Percentiles rank a stretch among this genome's conserved stretches.
Evolutionary conservation across 2,888 invertebrate species (phyloP).

Genomic region (Chrysolina oricalcia): DNA sequence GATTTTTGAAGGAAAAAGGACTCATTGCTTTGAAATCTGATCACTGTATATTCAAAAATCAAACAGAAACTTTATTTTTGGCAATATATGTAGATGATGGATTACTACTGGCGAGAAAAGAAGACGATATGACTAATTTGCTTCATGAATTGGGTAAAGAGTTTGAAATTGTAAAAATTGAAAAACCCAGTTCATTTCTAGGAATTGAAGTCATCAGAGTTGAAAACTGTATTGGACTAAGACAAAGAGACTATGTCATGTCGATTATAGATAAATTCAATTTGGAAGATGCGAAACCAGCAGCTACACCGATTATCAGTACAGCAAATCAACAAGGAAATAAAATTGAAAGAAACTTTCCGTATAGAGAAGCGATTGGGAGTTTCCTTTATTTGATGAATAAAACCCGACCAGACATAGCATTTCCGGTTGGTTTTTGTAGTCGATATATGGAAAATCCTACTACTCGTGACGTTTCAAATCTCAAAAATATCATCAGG

Average conservation of each 20-base stretch:
- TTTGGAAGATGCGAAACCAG: neutral
- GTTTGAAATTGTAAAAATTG: conserved; percentile 30
- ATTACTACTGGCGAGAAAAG: conserved; percentile 26
- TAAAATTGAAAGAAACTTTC: neutral
- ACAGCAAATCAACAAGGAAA: neutral
- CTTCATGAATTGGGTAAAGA: conserved; percentile 23
- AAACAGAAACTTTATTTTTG: conserved; percentile 30
- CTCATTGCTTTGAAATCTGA: conserved; percentile 27
- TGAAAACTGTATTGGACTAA: neutral
- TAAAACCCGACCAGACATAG: too few relatives aligned
- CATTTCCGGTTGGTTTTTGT: too few relatives aligned
- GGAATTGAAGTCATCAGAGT: conserved; percentile 37
- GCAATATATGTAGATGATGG: conserved; percentile 51
- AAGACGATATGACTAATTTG: conserved; percentile 30
- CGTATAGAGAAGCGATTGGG: conserved; percentile 13
- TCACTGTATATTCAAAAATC: conserved; percentile 42
- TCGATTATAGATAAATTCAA: neutral
- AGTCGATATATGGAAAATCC: too few relatives aligned
- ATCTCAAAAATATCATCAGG: too few relatives aligned
- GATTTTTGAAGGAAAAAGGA: conserved; percentile 35
- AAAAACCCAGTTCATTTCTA: conserved; percentile 34
- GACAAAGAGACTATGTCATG: conserved; percentile 41
- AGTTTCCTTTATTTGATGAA: too few relatives aligned
- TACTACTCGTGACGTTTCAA: too few relatives aligned
- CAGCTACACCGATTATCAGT: neutral